Evolutionary conservation across 1,140 invertebrate species (phyloP), one percentile per base, ranked within the genome.

Genomic region (Tigriopus japonicus): DNA sequence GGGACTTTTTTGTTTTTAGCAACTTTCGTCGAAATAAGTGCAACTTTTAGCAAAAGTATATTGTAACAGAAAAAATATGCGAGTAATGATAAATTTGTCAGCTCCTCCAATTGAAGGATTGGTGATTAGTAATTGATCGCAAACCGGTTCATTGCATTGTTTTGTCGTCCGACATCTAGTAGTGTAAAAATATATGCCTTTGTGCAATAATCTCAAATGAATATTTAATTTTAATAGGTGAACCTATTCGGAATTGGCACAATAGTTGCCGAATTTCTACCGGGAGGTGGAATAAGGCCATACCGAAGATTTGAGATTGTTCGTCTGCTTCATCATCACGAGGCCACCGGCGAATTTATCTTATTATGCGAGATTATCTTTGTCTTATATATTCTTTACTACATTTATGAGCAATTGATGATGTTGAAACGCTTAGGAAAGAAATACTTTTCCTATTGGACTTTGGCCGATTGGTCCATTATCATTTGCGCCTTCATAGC

Each of bases 221-320:
- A 35, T 35, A 35, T 5, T 35, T 35, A 35, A 3, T 21, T 59
- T 62, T 41, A n/a, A 1, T 60, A 69, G 68, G 68, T 72, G 19
- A 74, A 79, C 62, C 65, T 79, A 9, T 78, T 79, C 63, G 71
- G 71, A 13, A 69, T 77, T 0, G 67, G 66, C 5, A 74, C 71
- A 5, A 68, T 79, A 9, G 65, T 77, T 14, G 70, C 71, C 1
- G 78, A 79, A 66, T 74, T 77, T 62, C 62, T 71, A 24, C 71
- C 73, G 0, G 75, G 72, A 35, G 76, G 76, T 2, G 76, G 76
- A n/a, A 68, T 77, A n/a, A 68, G 72, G 19, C 71, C 75, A 5
- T 72, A 69, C 19, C 76, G 71, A 65, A 66, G 75, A 52, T 71
- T 80, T 6, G 63, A 58, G 23, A 42, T 28, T n/a, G 62, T 67